A percentile compares a stretch with the other conserved stretches of the same genome.
These are phyloP conservation scores for Palloptera scutellata DNA, from an alignment of 2,888 invertebrate species.

Conservation along the genomic window DNA sequence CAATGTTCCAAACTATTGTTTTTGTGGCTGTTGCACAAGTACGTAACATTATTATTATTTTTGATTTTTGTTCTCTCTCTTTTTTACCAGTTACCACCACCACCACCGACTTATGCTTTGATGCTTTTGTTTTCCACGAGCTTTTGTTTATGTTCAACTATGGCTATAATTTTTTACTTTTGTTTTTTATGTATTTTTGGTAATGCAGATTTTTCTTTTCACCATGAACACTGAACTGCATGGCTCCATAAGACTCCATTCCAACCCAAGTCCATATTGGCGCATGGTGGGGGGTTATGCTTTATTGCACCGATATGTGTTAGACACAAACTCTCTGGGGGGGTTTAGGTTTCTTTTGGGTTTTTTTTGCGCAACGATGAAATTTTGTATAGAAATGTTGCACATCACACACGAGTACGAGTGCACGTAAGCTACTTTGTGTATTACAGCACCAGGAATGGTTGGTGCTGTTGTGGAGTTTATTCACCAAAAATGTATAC, in stretches of 20 bases:
- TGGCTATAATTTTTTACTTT: conserved; percentile 7
- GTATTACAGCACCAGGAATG: conserved; percentile 20
- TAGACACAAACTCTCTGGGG: conserved; percentile 32
- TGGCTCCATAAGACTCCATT: too few relatives aligned
- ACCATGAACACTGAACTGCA: too few relatives aligned
- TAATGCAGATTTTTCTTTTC: too few relatives aligned
- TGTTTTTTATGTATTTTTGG: conserved; percentile 3
- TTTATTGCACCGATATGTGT: conserved; percentile 36
- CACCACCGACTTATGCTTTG: conserved; percentile 11
- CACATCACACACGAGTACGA: conserved; percentile 11
- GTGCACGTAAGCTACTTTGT: not conserved
- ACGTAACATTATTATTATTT: conserved; percentile 1
- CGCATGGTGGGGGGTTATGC: conserved; percentile 39
- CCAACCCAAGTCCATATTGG: not conserved
- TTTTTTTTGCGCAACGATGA: not conserved
- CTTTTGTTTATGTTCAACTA: conserved; percentile 21
- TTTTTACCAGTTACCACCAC: not conserved
- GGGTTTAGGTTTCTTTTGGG: conserved; percentile 26
- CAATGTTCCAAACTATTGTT: not conserved
- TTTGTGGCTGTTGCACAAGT: not conserved
- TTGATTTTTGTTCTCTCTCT: too few relatives aligned
- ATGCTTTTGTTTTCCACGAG: conserved; percentile 16
- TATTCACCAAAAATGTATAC: conserved; percentile 5
- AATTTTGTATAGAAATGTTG: conserved; percentile 20
- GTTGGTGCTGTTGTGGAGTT: not conserved